Evolutionary conservation across 2,888 invertebrate species (phyloP).

Genomic region (Drosophila macrospina): DNA sequence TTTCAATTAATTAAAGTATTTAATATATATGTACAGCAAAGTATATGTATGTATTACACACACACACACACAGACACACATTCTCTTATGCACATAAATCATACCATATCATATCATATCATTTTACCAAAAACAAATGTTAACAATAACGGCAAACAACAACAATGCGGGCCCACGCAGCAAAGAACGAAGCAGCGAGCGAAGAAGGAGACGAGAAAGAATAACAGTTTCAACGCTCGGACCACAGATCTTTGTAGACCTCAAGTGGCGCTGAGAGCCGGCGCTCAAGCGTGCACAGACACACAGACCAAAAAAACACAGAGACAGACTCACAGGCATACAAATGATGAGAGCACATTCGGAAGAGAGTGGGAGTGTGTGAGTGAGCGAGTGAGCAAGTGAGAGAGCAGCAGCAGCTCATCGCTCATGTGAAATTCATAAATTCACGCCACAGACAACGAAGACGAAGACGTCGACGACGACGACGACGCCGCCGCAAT

Average conservation of each 20-base stretch:
- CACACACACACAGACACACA: not conserved
- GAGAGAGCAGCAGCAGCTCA: constrained; percentile 39
- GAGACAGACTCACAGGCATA: not conserved
- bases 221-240: constrained; percentile 30
- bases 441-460: constrained; percentile 67
- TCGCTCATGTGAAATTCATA: constrained; percentile 79
- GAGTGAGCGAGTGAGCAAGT: constrained; percentile 3
- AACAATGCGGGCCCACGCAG: constrained; percentile 74
- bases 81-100: constrained; percentile 18
- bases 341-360: constrained; percentile 11
- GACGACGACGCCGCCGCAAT: constrained; percentile 71
- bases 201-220: constrained; percentile 17
- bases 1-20: too few relatives aligned
- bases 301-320: constrained; percentile 2
- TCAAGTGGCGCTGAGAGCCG: constrained; percentile 73
- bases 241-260: constrained; percentile 25
- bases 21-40: not conserved
- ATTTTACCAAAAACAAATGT: constrained; percentile 44
- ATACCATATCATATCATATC: constrained; percentile 39
- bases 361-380: constrained; percentile 8
- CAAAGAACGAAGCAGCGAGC: constrained; percentile 1
- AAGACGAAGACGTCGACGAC: constrained; percentile 10
- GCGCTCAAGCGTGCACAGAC: constrained; percentile 47
- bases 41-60: not conserved
- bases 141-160: constrained; percentile 49